Conservation (phyloP, 1,140 invertebrate species). For the Pseudomyrmex pallidus region DNA sequence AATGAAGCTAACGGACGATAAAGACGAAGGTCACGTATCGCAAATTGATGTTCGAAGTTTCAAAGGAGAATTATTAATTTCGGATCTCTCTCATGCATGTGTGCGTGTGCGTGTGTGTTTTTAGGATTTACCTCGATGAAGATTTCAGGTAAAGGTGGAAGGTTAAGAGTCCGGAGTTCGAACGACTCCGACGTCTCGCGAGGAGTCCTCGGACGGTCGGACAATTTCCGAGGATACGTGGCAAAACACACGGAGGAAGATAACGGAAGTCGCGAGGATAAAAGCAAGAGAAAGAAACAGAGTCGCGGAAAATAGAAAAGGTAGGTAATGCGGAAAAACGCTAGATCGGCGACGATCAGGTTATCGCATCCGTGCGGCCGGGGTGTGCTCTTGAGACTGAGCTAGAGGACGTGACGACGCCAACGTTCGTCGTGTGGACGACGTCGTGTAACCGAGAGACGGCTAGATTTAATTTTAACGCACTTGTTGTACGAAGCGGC, state of each 20-base stretch:
- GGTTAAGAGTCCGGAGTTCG: slow-evolving; percentile 33
- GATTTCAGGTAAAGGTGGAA: background rate
- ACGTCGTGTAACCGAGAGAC: slow-evolving; percentile 74
- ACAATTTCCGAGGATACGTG: slow-evolving; percentile 6
- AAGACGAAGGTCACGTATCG: background rate
- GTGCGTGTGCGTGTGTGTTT: background rate
- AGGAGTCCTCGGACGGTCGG: background rate
- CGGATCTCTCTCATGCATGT: background rate
- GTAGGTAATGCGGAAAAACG: slow-evolving; percentile 2
- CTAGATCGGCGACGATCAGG: slow-evolving; percentile 60
- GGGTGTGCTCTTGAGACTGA: slow-evolving; percentile 85
- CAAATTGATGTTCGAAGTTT: background rate
- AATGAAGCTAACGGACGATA: background rate
- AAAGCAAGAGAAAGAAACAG: no score
- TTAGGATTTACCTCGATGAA: slow-evolving; percentile 42
- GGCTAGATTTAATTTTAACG: slow-evolving; percentile 85
- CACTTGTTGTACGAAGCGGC: background rate
- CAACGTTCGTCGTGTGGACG: slow-evolving; percentile 76
- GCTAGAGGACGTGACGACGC: slow-evolving; percentile 82
- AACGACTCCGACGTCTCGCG: slow-evolving; percentile 31
- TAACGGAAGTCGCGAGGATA: no score
- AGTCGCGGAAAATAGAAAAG: background rate
- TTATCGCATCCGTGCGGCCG: slow-evolving; percentile 75
- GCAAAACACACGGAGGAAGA: background rate
- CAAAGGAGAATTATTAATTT: background rate